These are phyloP conservation scores for Coryphaenoides rupestris DNA, from an alignment of 2,113 vertebrate species.

Conservation along the genomic window DNA sequence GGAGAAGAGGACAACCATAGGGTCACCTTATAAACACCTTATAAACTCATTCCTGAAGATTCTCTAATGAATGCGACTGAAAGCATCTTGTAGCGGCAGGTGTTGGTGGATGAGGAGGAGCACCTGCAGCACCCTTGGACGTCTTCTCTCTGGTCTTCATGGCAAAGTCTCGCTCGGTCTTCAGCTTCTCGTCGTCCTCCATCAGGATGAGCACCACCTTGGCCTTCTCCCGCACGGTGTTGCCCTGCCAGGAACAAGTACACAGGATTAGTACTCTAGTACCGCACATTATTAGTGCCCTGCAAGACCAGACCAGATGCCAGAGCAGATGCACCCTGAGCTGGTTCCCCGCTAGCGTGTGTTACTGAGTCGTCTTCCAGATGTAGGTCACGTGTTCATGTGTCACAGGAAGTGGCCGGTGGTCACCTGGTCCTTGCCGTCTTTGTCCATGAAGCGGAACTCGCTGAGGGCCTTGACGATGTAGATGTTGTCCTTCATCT, in stretches of 20 bases:
- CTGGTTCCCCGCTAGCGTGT: too few relatives aligned
- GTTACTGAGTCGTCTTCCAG: too few relatives aligned
- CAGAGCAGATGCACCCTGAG: too few relatives aligned
- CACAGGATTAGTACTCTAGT: too few relatives aligned
- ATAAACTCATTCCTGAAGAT: too few relatives aligned
- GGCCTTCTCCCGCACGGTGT: conserved; percentile 87
- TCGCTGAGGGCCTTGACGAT: conserved; percentile 86
- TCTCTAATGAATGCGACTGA: too few relatives aligned
- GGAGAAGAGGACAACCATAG: too few relatives aligned
- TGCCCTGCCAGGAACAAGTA: conserved; percentile 60
- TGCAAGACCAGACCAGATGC: too few relatives aligned
- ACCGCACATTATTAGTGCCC: too few relatives aligned
- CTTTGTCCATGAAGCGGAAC: conserved; percentile 85
- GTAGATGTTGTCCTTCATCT: conserved; percentile 86
- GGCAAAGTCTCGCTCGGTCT: conserved; percentile 82
- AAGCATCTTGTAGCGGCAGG: too few relatives aligned
- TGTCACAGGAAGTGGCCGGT: neutral
- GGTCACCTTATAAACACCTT: too few relatives aligned
- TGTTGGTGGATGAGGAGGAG: neutral
- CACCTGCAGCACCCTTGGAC: conserved; percentile 78
- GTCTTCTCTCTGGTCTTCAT: conserved; percentile 89
- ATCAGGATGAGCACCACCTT: conserved; percentile 85
- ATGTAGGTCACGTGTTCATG: too few relatives aligned
- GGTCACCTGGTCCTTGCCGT: conserved; percentile 86
- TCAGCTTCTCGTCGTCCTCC: conserved; percentile 84